Conservation (phyloP, 2,113 vertebrate species). For the Sialia sialis region DNA sequence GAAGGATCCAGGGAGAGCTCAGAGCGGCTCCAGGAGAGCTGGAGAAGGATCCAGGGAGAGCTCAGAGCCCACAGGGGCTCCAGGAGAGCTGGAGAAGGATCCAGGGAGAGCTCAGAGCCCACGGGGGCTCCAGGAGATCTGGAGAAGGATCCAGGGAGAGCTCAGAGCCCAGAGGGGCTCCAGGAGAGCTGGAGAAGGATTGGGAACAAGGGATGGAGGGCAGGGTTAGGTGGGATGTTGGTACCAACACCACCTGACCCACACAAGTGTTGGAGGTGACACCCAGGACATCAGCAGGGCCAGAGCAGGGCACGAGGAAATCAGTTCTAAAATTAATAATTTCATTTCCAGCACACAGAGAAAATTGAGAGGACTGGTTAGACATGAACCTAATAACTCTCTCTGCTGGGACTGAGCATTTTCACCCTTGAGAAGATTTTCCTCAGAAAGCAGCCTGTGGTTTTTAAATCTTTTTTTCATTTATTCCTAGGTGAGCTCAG, state of each 20-base stretch:
- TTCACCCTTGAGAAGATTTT: not conserved
- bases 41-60: not conserved
- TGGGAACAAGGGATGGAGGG: fast-evolving
- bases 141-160: not conserved
- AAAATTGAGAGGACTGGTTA: not conserved
- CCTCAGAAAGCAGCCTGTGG: not conserved
- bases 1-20: not conserved
- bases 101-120: no score
- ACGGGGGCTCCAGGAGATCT: not conserved
- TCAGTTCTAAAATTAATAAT: not conserved
- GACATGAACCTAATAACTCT: fast-evolving
- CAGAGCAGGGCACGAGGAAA: not conserved
- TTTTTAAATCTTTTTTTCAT: not conserved
- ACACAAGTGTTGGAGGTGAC: not conserved
- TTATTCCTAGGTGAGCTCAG: not conserved
- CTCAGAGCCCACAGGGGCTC: not conserved
- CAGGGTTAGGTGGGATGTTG: not conserved
- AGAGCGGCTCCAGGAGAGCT: fast-evolving
- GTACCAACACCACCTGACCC: not conserved
- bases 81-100: not conserved
- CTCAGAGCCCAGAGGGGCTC: not conserved
- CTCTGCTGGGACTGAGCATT: not conserved
- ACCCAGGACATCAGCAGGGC: not conserved
- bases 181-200: not conserved
- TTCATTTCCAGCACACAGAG: not conserved